Base-by-base conservation (phyloP, 2,113 vertebrate species). In the Glaucomys volans region DNA sequence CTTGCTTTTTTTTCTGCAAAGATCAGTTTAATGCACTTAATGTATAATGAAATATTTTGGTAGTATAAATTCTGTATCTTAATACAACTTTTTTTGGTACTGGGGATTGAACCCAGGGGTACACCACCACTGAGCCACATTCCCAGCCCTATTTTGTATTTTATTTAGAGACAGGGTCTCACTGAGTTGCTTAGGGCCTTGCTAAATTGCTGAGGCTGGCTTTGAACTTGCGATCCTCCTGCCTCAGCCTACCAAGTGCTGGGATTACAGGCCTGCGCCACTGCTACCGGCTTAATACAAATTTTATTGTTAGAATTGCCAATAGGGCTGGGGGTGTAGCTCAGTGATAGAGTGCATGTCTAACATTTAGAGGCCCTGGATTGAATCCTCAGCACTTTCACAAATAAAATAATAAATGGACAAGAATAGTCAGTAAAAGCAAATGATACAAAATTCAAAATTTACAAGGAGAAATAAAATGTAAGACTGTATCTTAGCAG, bases 361-460 rank as follows among this genome's bases (percentile, higher is more conserved):
- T 40, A 74, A 11, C 71, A 37, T 28, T 14, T 16, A 30, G 50
- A 54, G 14, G 47, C 54, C 40, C 18, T 62, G 30, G 32, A 12
- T 76, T 76, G 44, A 40, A 47, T 75, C 14, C 32, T 28, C 28
- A 14, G 44, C 10, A 66, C 62, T 59, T 35, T 30, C 18, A 84
- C 66, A 64, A 84, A 66, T 44, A 83, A 59, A n/a, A 35, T n/a
- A n/a, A 42, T 28, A 74, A 44, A 40, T 81, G 54, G 37, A 30
- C 14, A 89, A 4, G 35, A 91, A 57, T 80, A 79, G n/a, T 66
- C 44, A n/a, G 22, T 81, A 80, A 42, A 90, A 96, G 24, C 47
- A 86, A 90, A 59, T 59, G 71, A 35, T 82, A 90, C 20, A 76
- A 86, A 94, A n/a, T 85, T 77, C 8, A 90, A 94, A 88, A 87